Evolutionary conservation across 2,113 vertebrate species (phyloP), one percentile per base, ranked within the genome.

Genomic region (Phaethon lepturus): DNA sequence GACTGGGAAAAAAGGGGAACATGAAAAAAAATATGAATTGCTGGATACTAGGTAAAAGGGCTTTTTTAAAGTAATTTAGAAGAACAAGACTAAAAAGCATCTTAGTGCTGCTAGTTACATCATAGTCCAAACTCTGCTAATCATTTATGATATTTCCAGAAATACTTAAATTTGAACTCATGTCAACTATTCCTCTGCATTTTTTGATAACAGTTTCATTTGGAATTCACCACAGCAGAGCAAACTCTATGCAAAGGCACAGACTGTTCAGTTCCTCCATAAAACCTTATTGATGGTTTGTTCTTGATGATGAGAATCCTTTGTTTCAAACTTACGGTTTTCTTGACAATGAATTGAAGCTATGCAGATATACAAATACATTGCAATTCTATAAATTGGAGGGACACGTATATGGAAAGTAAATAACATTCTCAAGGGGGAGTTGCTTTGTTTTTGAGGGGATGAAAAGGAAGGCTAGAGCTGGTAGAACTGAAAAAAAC

Each of bases 1-100:
- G 31, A n/a, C 31, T 40, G 26, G 10, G 10, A 0, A 0, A 4
- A 12, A 24, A 22, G 24, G 3, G 25, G 42, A 88, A 33, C 1
- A 1, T 18, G 31, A 60, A 85, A 78, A 25, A 69, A 87, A 81
- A 63, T 63, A 29, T 5, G 0, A 62, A 62, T 74, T 84, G 22
- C 47, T 71, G 66, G 12, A 59, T 35, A 28, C 2, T 68, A 76
- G 13, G 5, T 66, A 38, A 19, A 77, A 72, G 31, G 22, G 14
- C 6, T 88, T 86, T 88, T 76, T 31, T 0, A 28, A 42, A 52
- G 8, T 60, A 82, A 56, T n/a, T 75, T 45, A 50, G 35, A 50
- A 93, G 40, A 79, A 66, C 23, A 58, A 73, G 35, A 6, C 33
- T 83, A 52, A 80, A 64, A 79, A 58, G 14, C 42, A 75, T 90